Evolutionary conservation across 2,113 vertebrate species (phyloP).

Genomic region (Brachyhypopomus occidentalis): DNA sequence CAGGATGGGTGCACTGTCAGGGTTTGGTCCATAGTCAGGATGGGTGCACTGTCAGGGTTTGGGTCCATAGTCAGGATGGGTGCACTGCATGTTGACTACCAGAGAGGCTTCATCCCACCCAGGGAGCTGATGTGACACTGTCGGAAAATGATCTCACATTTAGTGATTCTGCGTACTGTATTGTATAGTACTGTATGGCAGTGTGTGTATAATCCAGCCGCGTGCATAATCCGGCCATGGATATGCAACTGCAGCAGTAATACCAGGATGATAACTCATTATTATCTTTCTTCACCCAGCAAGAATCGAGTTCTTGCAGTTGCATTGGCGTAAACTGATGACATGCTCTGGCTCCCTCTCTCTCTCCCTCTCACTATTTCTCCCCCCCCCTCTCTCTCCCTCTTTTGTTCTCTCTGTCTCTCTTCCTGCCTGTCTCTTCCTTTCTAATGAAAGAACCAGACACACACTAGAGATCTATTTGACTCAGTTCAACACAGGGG

Average conservation of each 20-base stretch:
- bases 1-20: too few relatives aligned
- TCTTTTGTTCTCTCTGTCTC: constrained; percentile 7
- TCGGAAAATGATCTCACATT: neutral
- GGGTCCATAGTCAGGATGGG: too few relatives aligned
- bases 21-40: too few relatives aligned
- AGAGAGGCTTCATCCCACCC: too few relatives aligned
- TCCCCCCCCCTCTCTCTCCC: constrained; percentile 16
- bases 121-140: too few relatives aligned
- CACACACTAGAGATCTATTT: constrained; percentile 44
- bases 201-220: neutral
- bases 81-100: too few relatives aligned
- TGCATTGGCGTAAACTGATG: neutral
- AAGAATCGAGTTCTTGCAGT: neutral
- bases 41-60: too few relatives aligned
- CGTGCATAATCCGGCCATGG: neutral
- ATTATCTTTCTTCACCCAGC: neutral
- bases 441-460: constrained; percentile 16
- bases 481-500: constrained; percentile 30
- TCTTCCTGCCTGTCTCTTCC: neutral
- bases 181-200: too few relatives aligned
- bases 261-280: neutral
- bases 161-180: neutral
- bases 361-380: neutral
- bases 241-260: constrained; percentile 10
- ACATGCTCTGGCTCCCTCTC: neutral